Evolutionary conservation across 2,888 invertebrate genomes (phyloP).

Genomic region (Andrena marginata): DNA sequence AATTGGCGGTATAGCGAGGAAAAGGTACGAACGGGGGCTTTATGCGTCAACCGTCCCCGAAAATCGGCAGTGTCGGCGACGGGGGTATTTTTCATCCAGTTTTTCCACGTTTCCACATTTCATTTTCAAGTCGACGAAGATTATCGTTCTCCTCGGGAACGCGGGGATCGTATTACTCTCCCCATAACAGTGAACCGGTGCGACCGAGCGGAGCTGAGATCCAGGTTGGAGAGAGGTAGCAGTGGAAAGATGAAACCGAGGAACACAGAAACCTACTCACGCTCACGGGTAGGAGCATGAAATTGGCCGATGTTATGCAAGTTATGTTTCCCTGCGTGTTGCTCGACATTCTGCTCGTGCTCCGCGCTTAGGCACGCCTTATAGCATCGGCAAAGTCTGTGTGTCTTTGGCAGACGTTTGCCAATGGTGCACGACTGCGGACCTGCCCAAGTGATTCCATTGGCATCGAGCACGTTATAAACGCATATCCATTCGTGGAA

Average conservation of each 20-base stretch:
- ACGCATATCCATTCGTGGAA: neutral
- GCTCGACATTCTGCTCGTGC: conserved; percentile 56
- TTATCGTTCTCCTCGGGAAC: neutral
- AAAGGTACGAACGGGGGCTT: neutral
- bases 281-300: conserved; percentile 46
- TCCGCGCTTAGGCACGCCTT: conserved; percentile 40
- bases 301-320: conserved; percentile 75
- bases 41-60: neutral
- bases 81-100: neutral
- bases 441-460: neutral
- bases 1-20: conserved; percentile 5
- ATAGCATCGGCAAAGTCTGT: conserved; percentile 3
- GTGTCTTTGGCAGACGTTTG: conserved; percentile 9
- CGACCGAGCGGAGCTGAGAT: conserved; percentile 5
- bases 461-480: neutral
- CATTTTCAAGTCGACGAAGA: neutral
- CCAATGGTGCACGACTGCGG: conserved; percentile 6
- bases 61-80: neutral
- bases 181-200: neutral
- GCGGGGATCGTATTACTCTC: neutral
- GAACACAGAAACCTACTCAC: conserved; percentile 48
- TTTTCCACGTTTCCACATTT: neutral
- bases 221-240: neutral
- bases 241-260: conserved; percentile 26
- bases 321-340: conserved; percentile 74